Conservation (phyloP, 2,888 invertebrate genomes). For the Hipparchia sbordonii region DNA sequence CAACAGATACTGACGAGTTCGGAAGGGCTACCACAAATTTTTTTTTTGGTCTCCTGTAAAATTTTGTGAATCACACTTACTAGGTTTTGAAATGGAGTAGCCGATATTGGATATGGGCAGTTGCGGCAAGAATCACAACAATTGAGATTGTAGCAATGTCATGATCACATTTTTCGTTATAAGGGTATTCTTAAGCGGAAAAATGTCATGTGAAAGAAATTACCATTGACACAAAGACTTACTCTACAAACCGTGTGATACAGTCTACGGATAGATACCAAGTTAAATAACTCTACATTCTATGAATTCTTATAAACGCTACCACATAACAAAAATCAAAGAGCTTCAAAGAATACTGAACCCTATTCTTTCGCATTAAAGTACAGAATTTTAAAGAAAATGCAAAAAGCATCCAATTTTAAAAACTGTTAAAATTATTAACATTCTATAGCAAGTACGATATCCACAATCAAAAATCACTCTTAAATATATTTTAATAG, state of each 20-base stretch:
- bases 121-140: too few species aligned
- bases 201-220: background rate
- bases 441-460: background rate
- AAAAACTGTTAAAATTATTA: background rate
- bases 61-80: too few species aligned
- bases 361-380: background rate
- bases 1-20: too few species aligned
- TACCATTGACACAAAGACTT: slow-evolving; percentile 1
- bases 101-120: too few species aligned
- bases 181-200: background rate
- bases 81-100: too few species aligned
- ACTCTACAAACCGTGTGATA: slow-evolving; percentile 13
- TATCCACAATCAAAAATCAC: background rate
- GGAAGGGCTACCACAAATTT: too few species aligned
- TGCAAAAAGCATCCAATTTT: background rate
- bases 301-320: background rate
- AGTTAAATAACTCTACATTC: background rate
- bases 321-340: background rate
- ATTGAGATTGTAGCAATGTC: too few species aligned
- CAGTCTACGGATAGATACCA: background rate
- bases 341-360: background rate
- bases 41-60: too few species aligned
- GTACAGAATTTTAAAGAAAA: background rate
- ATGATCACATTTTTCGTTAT: too few species aligned
- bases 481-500: background rate